A percentile compares a stretch with the other conserved stretches of the same genome.
Evolutionary conservation across 1,140 invertebrate genomes (phyloP).

Genomic region (Halesus radiatus): DNA sequence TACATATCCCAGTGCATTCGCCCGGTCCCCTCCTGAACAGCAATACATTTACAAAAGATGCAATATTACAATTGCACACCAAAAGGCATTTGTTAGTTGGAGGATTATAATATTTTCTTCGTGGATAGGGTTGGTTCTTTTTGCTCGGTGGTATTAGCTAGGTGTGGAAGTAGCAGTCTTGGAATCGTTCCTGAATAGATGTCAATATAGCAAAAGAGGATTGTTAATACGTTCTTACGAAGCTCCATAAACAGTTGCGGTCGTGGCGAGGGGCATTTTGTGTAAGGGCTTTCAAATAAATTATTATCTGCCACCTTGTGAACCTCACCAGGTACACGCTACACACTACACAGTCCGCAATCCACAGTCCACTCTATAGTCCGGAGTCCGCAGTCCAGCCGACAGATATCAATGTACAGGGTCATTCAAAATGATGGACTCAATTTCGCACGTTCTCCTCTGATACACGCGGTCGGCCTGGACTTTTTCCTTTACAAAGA

Average conservation of each 20-base stretch:
- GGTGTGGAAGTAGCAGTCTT: neutral
- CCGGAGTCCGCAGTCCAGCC: too few relatives aligned
- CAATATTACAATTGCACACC: neutral
- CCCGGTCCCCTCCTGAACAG: neutral
- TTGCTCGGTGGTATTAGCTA: neutral
- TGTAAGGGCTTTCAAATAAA: slow-evolving; percentile 9
- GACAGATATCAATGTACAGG: too few relatives aligned
- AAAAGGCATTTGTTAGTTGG: neutral
- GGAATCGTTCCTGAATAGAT: neutral
- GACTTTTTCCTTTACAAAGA: too few relatives aligned
- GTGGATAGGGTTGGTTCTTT: neutral
- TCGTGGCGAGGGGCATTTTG: neutral
- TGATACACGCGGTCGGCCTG: too few relatives aligned
- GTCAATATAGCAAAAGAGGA: neutral
- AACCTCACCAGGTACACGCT: neutral
- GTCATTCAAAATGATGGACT: too few relatives aligned
- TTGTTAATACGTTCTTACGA: slow-evolving; percentile 5
- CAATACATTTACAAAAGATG: too few relatives aligned
- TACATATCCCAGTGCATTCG: neutral
- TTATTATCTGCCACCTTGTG: neutral
- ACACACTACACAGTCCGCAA: too few relatives aligned
- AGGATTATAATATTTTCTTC: too few relatives aligned
- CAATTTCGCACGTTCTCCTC: too few relatives aligned
- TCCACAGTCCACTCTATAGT: too few relatives aligned
- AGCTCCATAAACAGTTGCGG: slow-evolving; percentile 7